Base-by-base conservation (phyloP, 2,113 vertebrate genomes). In the Tympanuchus pallidicinctus region DNA sequence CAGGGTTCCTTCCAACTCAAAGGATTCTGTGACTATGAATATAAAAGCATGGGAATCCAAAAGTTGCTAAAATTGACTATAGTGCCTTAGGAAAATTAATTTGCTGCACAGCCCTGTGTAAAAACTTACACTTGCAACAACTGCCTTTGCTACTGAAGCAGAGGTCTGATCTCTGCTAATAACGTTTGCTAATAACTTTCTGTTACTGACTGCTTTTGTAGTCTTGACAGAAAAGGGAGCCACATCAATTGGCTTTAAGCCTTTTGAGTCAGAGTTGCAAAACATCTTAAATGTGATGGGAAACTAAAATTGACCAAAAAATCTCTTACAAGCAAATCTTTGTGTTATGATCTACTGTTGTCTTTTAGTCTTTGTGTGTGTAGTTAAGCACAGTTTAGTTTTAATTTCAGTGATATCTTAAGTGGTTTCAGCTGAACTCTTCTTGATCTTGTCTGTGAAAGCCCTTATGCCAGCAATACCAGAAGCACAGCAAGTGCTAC, bases 1-100 rank as follows among this genome's bases (percentile, higher is more conserved):
- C 6, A 43, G 42, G 42, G 15, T 43, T 43, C 15, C 15, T 43
- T 43, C 42, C 42, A 43, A 43, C 42, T 43, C 42, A 43, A 15
- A 43, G 15, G 42, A 43, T 43, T 43, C 42, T 16, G 42, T 3
- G 42, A 43, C 42, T 43, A 43, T 43, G 42, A 43, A 43, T 43
- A 43, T 43, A 43, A 43, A 43, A 43, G 42, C 42, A 43, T 43
- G 42, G 42, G 15, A 43, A 43, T 43, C 15, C 42, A 43, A 43
- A 43, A 43, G 6, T 47, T 71, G 80, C 89, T 66, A 36, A 69
- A n/a, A 40, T 65, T 59, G 90, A 67, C 74, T 40, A 42, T 40
- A 74, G 32, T 82, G 89, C 81, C 83, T 54, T 66, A 72, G 81
- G 86, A 96, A 93, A 92, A 90, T 82, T 66, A n/a, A 94, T 92